Base-by-base conservation (phyloP, 2,888 invertebrate genomes). In the Drosophila kambysellisi region DNA sequence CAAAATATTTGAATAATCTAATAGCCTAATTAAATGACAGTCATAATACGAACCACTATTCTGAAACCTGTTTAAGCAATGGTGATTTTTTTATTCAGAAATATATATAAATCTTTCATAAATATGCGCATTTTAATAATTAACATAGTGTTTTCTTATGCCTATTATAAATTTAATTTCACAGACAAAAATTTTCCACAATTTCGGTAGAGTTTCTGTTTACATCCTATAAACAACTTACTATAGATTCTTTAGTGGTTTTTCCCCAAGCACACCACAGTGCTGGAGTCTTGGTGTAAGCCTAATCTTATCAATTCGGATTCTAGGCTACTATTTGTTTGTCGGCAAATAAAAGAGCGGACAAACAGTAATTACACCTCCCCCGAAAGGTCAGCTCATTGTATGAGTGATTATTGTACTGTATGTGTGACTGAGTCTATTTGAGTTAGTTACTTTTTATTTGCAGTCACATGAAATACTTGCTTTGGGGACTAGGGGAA, bases 301-400 rank as follows among this genome's bases (percentile, higher is more conserved):
- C 3, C 41, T 72, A 61, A 81, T 79, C 81, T 78, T 71, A 78
- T 78, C 81, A 51, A 51, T 53, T 46, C 50, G 39, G 48, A 51
- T 58, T 56, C 52, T 53, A 46, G 39, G 60, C 57, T 61, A 39
- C 32, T 65, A 70, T 80, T 75, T 80, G 76, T 80, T 80, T 78
- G 71, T 58, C 75, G 80, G 77, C 69, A 46, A 35, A 29, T 62
- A 11, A 66, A 69, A 59, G 54, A 65, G 33, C 39, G 46, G 15
- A 17, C 41, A 32, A 75, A 43, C 61, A 62, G 53, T 71, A 59
- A 30, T 63, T 71, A 63, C 76, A 78, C 59, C 81, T 68, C 76
- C 48, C 53, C 54, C 11, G 32, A 69, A 72, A 76, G 81, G 80
- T 82, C 80, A 82, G 85, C 71, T 33, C 11, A 63, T 66, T 51